Evolutionary conservation across 1,140 invertebrate genomes (phyloP).

Genomic region (Meteorus sp.): DNA sequence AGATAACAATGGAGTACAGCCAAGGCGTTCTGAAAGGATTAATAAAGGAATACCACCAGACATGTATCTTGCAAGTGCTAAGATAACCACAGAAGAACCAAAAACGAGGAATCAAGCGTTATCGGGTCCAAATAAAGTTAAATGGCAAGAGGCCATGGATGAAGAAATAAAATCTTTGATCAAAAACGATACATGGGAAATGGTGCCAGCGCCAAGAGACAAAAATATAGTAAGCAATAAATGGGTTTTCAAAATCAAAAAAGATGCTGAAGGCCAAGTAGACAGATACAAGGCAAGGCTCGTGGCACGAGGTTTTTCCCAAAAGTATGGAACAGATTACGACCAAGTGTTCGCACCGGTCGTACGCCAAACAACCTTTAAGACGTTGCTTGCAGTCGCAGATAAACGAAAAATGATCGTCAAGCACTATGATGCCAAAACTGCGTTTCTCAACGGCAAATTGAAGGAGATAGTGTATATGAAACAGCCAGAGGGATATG

Average conservation of each 20-base stretch:
- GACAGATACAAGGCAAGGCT: constrained; percentile 46
- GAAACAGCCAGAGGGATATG: not conserved
- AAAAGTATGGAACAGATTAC: constrained; percentile 48
- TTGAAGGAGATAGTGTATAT: not conserved
- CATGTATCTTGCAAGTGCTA: not conserved
- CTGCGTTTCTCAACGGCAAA: not conserved
- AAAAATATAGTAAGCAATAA: constrained; percentile 33
- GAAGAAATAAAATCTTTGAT: constrained; percentile 1
- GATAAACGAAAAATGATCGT: not conserved
- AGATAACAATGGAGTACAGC: not conserved
- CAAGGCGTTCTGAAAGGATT: not conserved
- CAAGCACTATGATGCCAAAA: not conserved
- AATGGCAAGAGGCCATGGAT: constrained; percentile 7
- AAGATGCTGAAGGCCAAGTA: constrained; percentile 28
- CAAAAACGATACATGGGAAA: constrained; percentile 4
- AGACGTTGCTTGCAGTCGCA: not conserved
- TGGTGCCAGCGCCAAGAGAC: constrained; percentile 21
- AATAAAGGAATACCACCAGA: not conserved
- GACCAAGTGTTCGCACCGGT: not conserved
- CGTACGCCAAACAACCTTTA: not conserved
- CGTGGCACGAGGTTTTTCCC: constrained; percentile 46
- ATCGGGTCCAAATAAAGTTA: not conserved
- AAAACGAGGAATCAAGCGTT: not conserved
- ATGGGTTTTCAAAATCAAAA: constrained; percentile 48
- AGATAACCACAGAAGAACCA: not conserved